phyloP scores from a whole-genome alignment of 2,888 invertebrate species.

The Diarsia brunnea region DNA sequence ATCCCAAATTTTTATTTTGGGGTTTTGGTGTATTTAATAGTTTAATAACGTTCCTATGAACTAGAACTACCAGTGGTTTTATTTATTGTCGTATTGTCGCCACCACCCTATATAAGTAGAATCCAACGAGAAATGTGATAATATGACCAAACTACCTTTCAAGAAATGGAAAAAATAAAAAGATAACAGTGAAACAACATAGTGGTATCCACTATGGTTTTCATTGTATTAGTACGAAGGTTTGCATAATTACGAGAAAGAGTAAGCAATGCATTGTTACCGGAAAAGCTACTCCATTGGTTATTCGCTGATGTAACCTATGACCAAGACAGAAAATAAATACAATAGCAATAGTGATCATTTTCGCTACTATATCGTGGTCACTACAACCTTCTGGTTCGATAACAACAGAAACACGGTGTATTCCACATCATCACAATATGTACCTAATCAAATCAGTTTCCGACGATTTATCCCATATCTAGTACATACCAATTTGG shows the following conservation, averaged over 20 bases:
- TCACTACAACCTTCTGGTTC: conserved; percentile 19
- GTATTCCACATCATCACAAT: not conserved
- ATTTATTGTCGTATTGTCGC: too few species aligned
- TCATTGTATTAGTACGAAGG: not conserved
- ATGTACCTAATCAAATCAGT: conserved; percentile 22
- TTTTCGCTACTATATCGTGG: not conserved
- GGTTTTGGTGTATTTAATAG: too few species aligned
- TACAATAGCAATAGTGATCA: too few species aligned
- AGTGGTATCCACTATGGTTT: too few species aligned
- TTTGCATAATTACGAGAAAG: not conserved
- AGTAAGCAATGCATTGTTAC: not conserved
- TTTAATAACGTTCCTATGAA: too few species aligned
- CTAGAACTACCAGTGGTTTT: too few species aligned
- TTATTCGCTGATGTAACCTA: not conserved
- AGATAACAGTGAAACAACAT: not conserved
- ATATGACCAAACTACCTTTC: not conserved
- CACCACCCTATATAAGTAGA: too few species aligned
- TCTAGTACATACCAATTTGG: conserved; percentile 19
- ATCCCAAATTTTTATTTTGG: too few species aligned
- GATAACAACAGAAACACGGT: conserved; percentile 18
- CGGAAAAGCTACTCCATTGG: not conserved
- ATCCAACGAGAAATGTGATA: not conserved
- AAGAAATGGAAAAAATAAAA: not conserved
- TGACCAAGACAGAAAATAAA: not conserved
- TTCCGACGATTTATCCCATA: conserved; percentile 36